Percentiles rank a stretch among this genome's conserved stretches.
Conservation (phyloP, 2,113 vertebrate species). For the Ivindomyrus marchei region DNA sequence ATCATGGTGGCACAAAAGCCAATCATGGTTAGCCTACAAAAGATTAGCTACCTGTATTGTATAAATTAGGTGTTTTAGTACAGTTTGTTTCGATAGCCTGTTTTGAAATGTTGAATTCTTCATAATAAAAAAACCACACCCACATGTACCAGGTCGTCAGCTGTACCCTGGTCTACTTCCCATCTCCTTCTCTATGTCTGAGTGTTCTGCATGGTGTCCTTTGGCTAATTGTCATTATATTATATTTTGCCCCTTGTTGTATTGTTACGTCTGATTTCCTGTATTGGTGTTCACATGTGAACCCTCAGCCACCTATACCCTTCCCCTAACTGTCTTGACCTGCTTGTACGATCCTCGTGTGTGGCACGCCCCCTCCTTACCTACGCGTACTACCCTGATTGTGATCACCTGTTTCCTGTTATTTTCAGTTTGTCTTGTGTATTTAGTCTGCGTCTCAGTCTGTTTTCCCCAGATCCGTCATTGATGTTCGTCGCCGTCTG, state of each 20-base stretch:
- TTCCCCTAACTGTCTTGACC: neutral
- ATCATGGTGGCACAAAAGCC: neutral
- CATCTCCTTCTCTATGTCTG: neutral
- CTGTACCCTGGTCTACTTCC: neutral
- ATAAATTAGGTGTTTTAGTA: neutral
- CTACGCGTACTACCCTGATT: too few species aligned
- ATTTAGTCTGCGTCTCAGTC: too few species aligned
- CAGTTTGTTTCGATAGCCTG: conserved; percentile 16
- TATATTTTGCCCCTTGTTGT: neutral
- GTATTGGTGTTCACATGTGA: neutral
- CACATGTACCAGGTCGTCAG: neutral
- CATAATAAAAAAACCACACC: conserved; percentile 15
- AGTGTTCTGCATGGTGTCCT: neutral
- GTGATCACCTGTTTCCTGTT: too few species aligned
- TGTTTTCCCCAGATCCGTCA: too few species aligned
- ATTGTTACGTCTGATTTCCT: neutral
- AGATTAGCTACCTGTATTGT: neutral
- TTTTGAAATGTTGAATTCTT: conserved; percentile 16
- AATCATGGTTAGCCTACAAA: neutral
- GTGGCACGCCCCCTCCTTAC: too few species aligned
- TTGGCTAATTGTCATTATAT: neutral
- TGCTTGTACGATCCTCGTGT: too few species aligned
- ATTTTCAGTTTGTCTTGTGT: too few species aligned
- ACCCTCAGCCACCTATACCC: neutral
- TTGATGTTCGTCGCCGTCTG: too few species aligned